Evolutionary conservation across 1,140 invertebrate species (phyloP).

Genomic region (Orchestia grillus): DNA sequence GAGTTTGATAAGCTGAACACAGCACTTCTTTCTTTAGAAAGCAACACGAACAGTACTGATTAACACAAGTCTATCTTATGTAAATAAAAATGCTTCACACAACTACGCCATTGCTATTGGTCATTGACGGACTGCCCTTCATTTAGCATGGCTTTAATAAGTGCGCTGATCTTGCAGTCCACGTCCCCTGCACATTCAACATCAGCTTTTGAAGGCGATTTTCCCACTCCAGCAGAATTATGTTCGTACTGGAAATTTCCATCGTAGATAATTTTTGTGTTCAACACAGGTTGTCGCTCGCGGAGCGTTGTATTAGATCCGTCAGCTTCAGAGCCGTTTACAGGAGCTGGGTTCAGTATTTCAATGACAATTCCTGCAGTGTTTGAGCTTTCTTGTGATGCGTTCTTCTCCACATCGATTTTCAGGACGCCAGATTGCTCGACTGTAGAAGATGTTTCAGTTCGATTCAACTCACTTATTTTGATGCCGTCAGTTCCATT

Average conservation of each 20-base stretch:
- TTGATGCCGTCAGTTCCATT: neutral
- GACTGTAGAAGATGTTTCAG: neutral
- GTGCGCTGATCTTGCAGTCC: neutral
- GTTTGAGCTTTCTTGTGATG: neutral
- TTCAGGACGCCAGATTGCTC: neutral
- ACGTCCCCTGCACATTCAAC: constrained; percentile 23
- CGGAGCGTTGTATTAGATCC: neutral
- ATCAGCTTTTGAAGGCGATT: neutral
- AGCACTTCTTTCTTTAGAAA: no score
- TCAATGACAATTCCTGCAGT: neutral
- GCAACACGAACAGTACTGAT: no score
- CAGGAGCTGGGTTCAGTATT: neutral
- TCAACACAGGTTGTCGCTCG: neutral
- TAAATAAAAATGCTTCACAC: no score
- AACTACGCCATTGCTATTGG: neutral
- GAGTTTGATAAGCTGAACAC: no score
- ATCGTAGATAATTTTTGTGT: neutral
- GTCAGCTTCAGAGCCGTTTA: neutral
- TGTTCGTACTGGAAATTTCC: neutral
- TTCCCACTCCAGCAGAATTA: neutral
- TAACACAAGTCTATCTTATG: no score
- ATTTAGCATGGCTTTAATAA: neutral
- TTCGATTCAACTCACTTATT: neutral
- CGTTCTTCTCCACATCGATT: neutral
- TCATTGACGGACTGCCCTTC: neutral